Evolutionary conservation across 2,797 vertebrate species (phyloP).

Genomic region (Sebastiscus albofasciatus): DNA sequence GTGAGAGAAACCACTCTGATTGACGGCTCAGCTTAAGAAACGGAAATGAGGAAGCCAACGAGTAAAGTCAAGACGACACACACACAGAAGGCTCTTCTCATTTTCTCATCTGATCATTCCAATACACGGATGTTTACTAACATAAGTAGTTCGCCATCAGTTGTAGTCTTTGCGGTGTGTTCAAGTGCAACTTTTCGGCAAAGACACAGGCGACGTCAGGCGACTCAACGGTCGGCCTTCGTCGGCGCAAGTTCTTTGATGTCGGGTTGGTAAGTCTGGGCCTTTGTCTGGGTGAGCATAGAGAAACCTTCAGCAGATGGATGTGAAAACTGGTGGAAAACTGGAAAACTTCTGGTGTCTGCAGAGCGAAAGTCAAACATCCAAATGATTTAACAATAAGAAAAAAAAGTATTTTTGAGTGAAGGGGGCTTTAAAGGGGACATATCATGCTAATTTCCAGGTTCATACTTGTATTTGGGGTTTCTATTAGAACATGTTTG

Average conservation of each 20-base stretch:
- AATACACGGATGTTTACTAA: no score
- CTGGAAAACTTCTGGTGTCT: neutral
- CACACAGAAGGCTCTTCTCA: fast-evolving
- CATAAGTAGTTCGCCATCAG: no score
- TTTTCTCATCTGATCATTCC: no score
- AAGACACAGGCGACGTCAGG: no score
- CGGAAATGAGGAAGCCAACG: fast-evolving
- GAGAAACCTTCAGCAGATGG: neutral
- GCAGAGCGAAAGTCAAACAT: neutral
- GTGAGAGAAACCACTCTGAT: no score
- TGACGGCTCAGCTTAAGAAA: no score
- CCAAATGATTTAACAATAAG: neutral
- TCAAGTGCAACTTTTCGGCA: no score
- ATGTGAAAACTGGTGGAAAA: constrained; percentile 8
- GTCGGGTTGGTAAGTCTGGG: no score
- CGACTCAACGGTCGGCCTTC: no score
- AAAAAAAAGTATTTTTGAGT: neutral
- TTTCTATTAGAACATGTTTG: neutral
- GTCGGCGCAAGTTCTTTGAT: no score
- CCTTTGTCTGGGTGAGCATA: neutral
- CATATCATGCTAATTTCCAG: neutral
- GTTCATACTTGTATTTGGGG: neutral
- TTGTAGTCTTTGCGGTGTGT: no score
- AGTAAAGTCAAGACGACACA: no score
- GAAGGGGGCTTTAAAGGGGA: neutral